Evolutionary conservation across 1,140 invertebrate genomes (phyloP).

Genomic region (Hylaeus anthracinus): DNA sequence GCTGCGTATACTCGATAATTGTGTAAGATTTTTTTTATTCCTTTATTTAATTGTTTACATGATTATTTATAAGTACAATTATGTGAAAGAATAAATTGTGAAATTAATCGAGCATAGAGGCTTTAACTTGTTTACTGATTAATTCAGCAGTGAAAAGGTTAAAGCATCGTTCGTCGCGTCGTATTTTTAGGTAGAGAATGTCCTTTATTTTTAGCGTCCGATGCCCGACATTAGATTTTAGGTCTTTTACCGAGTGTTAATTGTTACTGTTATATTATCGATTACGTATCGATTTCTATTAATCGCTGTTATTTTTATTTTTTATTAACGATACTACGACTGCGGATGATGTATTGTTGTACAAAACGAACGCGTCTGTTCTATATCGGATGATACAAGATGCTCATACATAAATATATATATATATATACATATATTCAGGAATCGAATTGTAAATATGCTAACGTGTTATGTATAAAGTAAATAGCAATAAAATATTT

Average conservation of each 20-base stretch:
- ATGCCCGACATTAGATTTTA: conserved; percentile 36
- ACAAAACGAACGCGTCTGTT: conserved; percentile 9
- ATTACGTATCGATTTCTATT: conserved; percentile 1
- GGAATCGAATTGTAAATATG: conserved; percentile 55
- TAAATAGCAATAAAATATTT: conserved; percentile 39
- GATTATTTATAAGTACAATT: no score
- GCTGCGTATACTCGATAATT: no score
- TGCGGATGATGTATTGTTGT: conserved; percentile 12
- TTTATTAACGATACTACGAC: neutral
- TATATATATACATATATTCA: conserved; percentile 1
- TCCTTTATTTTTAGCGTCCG: conserved; percentile 23
- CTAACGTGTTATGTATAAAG: neutral
- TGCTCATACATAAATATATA: conserved; percentile 1
- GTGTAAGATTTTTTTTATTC: no score
- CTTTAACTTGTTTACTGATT: no score
- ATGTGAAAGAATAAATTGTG: no score
- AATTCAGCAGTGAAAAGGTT: no score
- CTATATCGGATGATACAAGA: conserved; percentile 27
- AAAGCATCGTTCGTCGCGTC: neutral
- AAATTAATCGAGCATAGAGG: no score
- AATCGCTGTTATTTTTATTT: conserved; percentile 1
- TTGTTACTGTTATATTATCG: conserved; percentile 40
- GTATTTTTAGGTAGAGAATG: conserved; percentile 4
- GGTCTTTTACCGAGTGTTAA: conserved; percentile 32
- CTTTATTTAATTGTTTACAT: no score